Evolutionary conservation across 2,888 invertebrate genomes (phyloP), one percentile per base, ranked within the genome.

Genomic region (Bibio marci): DNA sequence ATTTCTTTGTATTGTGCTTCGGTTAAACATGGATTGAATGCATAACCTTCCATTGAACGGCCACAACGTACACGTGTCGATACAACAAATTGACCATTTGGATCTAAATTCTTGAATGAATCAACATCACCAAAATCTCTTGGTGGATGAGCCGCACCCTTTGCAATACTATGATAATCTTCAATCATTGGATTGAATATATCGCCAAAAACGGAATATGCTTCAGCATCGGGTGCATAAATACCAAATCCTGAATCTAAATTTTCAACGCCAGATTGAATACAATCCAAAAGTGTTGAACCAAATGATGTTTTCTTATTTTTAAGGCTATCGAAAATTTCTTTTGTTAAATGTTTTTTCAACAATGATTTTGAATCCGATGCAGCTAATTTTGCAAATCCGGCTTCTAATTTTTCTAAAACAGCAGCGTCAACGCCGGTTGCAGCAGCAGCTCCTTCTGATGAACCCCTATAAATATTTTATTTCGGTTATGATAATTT

Each of bases 111-210:
- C 58, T 82, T 80, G 52, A 95, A 82, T 51, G 76, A 71, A 65
- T 73, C 76, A 18, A 87, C 80, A 67, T 95, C 91, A 54, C 95
- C 95, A 69, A 91, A 94, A 70, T 91, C 82, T 66, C 80, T 81
- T 46, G 83, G 68, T 15, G 95, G 95, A 66, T 97, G 95, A 63
- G 83, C 85, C 69, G 90, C 90, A 58, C 78, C 77, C 65, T 86
- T 80, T 72, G 83, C 86, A 76, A 94, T 94, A 62, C 73, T 75
- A 69, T 94, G 94, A 72, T 94, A 94, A 61, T 92, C 92, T 62
- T 91, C 90, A 63, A 97, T 95, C 70, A 97, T 85, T 62, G 92
- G 92, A 68, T 95, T 90, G 65, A 97, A 95, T 50, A 97, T 71
- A 41, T 85, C 86, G 46, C 85, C 72, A 64, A 95, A 97, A 41